phyloP scores from a whole-genome alignment of 2,113 vertebrate genomes.

The Phylloscopus trochiloides region DNA sequence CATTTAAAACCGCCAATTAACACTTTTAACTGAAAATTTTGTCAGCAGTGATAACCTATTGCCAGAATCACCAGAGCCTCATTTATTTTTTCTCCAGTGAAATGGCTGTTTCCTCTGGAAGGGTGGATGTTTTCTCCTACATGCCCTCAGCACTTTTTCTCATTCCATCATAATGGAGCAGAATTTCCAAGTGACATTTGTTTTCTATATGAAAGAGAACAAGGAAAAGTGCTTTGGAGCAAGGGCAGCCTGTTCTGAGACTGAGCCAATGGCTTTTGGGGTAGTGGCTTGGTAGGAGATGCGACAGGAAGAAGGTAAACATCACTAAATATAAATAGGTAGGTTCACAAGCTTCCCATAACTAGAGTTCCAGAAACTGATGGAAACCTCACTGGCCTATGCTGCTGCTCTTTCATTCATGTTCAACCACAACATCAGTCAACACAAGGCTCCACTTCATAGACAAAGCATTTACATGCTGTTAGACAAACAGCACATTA shows the following conservation, averaged over 20 bases:
- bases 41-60: rapidly evolving
- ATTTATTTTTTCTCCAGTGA: not conserved
- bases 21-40: not conserved
- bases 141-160: not conserved
- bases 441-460: not conserved
- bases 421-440: not conserved
- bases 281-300: not conserved
- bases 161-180: not conserved
- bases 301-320: not conserved
- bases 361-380: not conserved
- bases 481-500: not conserved
- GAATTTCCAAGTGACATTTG: not conserved
- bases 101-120: not conserved
- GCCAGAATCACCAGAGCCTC: rapidly evolving
- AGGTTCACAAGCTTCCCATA: not conserved
- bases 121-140: rapidly evolving
- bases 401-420: not conserved
- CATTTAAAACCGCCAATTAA: not conserved
- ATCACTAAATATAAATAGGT: not conserved
- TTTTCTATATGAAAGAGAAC: not conserved
- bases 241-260: not conserved
- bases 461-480: not conserved
- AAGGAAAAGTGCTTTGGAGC: not conserved
- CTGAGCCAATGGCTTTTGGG: not conserved
- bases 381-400: not conserved